Percentiles rank a stretch among this genome's conserved stretches.
These are phyloP conservation scores for Drosophila putrida DNA, from an alignment of 2,888 invertebrate genomes.

Conservation along the genomic window DNA sequence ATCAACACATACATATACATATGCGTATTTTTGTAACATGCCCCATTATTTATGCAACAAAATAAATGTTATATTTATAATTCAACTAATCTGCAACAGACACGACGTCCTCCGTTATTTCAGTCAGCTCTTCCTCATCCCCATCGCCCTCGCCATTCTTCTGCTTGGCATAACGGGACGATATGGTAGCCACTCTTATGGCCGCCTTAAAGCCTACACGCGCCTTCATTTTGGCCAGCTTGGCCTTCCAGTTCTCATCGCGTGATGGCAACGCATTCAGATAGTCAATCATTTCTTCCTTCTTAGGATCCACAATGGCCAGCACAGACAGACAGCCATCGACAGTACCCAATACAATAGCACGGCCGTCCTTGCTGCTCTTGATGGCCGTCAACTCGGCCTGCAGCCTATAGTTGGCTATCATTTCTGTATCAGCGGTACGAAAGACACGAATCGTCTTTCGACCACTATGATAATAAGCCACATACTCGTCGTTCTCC, in stretches of 20 bases:
- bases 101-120: constrained; percentile 65
- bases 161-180: constrained; percentile 82
- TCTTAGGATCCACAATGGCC: constrained; percentile 91
- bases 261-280: constrained; percentile 90
- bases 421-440: constrained; percentile 94
- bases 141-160: constrained; percentile 63
- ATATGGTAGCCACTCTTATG: constrained; percentile 88
- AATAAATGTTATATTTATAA: constrained; percentile 79
- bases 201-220: constrained; percentile 89
- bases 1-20: constrained; percentile 41
- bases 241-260: constrained; percentile 90
- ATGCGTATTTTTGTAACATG: constrained; percentile 68
- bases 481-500: constrained; percentile 96
- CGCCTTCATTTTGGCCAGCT: constrained; percentile 88
- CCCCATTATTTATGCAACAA: constrained; percentile 67
- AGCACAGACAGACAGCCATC: constrained; percentile 97
- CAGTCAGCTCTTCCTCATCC: constrained; percentile 61
- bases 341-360: constrained; percentile 94
- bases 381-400: constrained; percentile 95
- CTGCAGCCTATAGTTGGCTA: constrained; percentile 96
- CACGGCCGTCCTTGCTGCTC: constrained; percentile 91
- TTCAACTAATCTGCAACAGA: constrained; percentile 58
- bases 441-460: constrained; percentile 97
- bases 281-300: constrained; percentile 88
- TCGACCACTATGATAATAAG: constrained; percentile 97